Evolutionary conservation across 2,797 vertebrate genomes (phyloP).

Genomic region (Halcyon smyrnensis): DNA sequence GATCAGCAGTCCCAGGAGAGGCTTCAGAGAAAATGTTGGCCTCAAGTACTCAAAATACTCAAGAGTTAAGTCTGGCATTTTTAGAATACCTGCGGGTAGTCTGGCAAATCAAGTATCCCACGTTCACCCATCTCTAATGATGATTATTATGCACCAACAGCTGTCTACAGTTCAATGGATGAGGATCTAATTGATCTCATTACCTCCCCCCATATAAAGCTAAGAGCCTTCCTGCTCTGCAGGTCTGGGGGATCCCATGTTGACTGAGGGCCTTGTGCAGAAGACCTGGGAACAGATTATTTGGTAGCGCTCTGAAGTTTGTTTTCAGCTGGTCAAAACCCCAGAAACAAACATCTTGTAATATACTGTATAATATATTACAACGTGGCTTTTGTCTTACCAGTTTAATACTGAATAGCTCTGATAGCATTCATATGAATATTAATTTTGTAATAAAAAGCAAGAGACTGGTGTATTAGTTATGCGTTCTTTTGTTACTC

Average conservation of each 20-base stretch:
- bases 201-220: slow-evolving; percentile 76
- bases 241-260: slow-evolving; percentile 18
- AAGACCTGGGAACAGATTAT: neutral
- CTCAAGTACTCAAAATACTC: slow-evolving; percentile 65
- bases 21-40: slow-evolving; percentile 54
- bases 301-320: neutral
- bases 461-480: slow-evolving; percentile 57
- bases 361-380: slow-evolving; percentile 13
- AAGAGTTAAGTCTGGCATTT: slow-evolving; percentile 59
- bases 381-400: slow-evolving; percentile 69
- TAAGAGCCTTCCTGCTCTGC: slow-evolving; percentile 50
- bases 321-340: slow-evolving; percentile 40
- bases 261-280: slow-evolving; percentile 24
- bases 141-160: slow-evolving; percentile 79
- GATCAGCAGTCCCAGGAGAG: slow-evolving; percentile 35
- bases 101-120: slow-evolving; percentile 74
- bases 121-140: slow-evolving; percentile 72
- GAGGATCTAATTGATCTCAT: slow-evolving; percentile 83
- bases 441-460: slow-evolving; percentile 61
- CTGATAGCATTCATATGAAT: slow-evolving; percentile 58
- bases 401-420: slow-evolving; percentile 64
- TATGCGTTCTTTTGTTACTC: slow-evolving; percentile 61
- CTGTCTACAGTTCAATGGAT: slow-evolving; percentile 77
- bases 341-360: slow-evolving; percentile 29
- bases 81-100: slow-evolving; percentile 71